A percentile compares a stretch with the other conserved stretches of the same genome.
phyloP scores from a whole-genome alignment of 92 coral and sea anemone species.

The Porites rus region DNA sequence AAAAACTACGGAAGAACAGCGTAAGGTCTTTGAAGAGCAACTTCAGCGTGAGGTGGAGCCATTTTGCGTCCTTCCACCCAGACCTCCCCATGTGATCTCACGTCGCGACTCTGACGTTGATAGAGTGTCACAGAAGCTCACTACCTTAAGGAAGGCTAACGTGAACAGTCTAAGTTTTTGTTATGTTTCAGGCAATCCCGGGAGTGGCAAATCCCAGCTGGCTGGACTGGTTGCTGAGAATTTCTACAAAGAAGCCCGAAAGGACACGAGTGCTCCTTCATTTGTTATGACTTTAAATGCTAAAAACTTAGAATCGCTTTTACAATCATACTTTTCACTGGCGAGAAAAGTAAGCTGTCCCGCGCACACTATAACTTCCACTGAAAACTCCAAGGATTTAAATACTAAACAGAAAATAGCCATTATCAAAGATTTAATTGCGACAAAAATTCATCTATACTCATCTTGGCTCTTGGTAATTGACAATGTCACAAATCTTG shows the following conservation, averaged over 20 bases:
- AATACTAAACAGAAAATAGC: too few species aligned
- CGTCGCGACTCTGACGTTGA: neutral
- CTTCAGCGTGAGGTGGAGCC: neutral
- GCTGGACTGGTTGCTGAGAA: too few species aligned
- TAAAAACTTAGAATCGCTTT: neutral
- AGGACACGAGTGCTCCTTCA: neutral
- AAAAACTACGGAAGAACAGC: neutral
- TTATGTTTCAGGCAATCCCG: constrained; percentile 15
- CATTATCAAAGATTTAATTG: too few species aligned
- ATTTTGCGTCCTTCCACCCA: neutral
- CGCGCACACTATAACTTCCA: neutral
- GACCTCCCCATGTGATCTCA: neutral
- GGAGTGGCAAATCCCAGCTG: too few species aligned
- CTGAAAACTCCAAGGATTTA: neutral
- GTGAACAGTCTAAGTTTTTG: neutral
- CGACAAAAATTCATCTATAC: too few species aligned
- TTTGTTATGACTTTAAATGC: neutral
- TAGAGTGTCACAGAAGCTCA: neutral
- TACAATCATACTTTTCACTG: neutral
- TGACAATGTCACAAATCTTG: too few species aligned
- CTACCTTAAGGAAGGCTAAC: too few species aligned
- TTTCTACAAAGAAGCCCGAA: neutral
- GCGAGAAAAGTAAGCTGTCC: neutral
- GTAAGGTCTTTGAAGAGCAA: neutral
- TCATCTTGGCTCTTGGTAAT: too few species aligned